Evolutionary conservation across 1,140 invertebrate genomes (phyloP).

Genomic region (Lutraria rhynchaena): DNA sequence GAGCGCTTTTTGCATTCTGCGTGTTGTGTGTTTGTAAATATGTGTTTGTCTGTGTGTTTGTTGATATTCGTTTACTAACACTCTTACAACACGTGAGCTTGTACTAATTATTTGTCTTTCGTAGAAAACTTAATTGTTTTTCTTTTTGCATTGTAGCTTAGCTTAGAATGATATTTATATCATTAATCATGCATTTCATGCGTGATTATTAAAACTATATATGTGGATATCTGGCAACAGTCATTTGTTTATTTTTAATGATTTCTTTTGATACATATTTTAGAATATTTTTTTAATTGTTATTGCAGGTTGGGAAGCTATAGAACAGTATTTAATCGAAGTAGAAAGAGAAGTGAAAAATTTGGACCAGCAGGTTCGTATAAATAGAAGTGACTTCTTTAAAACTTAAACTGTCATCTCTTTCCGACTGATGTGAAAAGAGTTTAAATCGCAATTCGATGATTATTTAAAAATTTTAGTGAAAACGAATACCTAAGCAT

Average conservation of each 20-base stretch:
- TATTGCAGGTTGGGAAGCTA: constrained; percentile 23
- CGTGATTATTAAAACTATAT: background rate
- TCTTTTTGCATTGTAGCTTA: background rate
- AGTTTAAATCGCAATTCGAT: too few relatives aligned
- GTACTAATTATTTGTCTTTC: background rate
- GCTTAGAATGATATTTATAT: background rate
- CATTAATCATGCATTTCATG: background rate
- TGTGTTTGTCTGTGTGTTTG: background rate
- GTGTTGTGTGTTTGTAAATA: constrained; percentile 15
- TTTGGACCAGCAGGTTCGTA: constrained; percentile 8
- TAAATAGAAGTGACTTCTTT: background rate
- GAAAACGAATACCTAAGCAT: too few relatives aligned
- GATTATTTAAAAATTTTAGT: too few relatives aligned
- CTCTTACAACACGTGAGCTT: background rate
- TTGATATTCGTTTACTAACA: too few relatives aligned
- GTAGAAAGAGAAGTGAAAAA: constrained; percentile 14
- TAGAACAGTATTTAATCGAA: constrained; percentile 26
- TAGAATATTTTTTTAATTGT: background rate
- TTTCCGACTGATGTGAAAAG: too few relatives aligned
- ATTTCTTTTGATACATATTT: too few relatives aligned
- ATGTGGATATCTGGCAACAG: too few relatives aligned
- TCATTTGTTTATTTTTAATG: too few relatives aligned
- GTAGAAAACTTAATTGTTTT: background rate
- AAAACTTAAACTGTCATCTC: too few relatives aligned
- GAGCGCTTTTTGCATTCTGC: constrained; percentile 17